Conservation (phyloP, 2,113 vertebrate genomes). For the Engraulis encrasicolus region DNA sequence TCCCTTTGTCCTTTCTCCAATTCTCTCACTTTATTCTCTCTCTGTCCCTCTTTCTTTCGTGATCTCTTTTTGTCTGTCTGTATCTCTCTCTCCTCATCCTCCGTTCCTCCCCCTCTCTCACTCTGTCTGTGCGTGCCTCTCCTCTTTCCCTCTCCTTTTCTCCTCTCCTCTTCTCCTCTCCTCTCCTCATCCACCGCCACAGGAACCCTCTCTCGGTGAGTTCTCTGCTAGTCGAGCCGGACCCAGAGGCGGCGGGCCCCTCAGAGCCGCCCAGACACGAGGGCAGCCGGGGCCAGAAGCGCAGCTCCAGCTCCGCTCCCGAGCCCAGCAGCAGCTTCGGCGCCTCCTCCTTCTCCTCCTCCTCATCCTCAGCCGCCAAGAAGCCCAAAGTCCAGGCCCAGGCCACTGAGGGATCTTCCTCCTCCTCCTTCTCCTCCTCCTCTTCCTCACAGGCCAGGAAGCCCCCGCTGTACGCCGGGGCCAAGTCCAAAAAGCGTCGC, state of each 20-base stretch:
- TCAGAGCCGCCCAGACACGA: conserved; percentile 93
- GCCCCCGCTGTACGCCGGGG: conserved; percentile 73
- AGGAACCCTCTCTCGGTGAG: conserved; percentile 87
- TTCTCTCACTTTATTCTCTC: neutral
- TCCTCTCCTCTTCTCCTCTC: conserved; percentile 45
- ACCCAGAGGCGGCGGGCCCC: conserved; percentile 87
- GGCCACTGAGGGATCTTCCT: conserved; percentile 25
- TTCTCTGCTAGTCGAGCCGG: conserved; percentile 86
- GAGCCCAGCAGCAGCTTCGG: conserved; percentile 86
- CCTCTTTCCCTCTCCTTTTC: conserved; percentile 21
- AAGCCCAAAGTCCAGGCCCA: conserved; percentile 80
- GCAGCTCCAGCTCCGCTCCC: conserved; percentile 92
- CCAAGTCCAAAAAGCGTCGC: conserved; percentile 93
- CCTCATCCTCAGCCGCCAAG: conserved; percentile 79
- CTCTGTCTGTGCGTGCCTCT: conserved; percentile 32
- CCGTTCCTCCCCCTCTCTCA: conserved; percentile 8
- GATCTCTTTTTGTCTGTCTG: neutral
- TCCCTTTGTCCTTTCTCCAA: neutral
- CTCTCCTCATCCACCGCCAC: conserved; percentile 77
- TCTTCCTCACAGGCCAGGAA: conserved; percentile 83
- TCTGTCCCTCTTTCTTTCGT: conserved; percentile 4
- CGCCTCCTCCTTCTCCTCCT: conserved; percentile 73
- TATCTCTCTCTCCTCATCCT: neutral
- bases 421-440: conserved; percentile 74
- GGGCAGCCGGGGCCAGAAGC: conserved; percentile 89